Evolutionary conservation across 1,140 invertebrate species (phyloP).

Genomic region (Parapsyche elsis): DNA sequence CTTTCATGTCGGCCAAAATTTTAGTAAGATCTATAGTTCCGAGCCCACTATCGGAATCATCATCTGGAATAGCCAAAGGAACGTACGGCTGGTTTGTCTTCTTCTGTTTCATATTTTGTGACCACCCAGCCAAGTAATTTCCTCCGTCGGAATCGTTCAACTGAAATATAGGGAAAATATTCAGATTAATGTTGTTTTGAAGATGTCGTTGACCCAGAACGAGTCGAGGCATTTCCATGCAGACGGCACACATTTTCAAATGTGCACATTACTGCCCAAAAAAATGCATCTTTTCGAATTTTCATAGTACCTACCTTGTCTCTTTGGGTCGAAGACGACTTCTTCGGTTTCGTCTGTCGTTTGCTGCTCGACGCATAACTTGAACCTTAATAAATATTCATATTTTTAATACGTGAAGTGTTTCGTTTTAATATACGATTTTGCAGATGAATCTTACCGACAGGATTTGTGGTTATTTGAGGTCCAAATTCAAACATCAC

Average conservation of each 20-base stretch:
- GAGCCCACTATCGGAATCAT: background rate
- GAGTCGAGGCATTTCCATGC: background rate
- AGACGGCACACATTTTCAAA: background rate
- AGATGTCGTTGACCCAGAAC: constrained; percentile 4
- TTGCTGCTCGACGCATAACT: constrained; percentile 49
- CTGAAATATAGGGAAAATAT: constrained; percentile 35
- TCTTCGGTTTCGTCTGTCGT: constrained; percentile 35
- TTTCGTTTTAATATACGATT: background rate
- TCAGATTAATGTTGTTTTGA: constrained; percentile 8
- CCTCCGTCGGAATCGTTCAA: constrained; percentile 19
- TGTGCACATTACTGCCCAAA: background rate
- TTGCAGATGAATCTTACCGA: constrained; percentile 62
- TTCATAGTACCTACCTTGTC: constrained; percentile 23
- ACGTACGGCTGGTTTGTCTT: constrained; percentile 19
- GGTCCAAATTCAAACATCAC: constrained; percentile 81
- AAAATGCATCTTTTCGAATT: constrained; percentile 3
- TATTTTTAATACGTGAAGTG: background rate
- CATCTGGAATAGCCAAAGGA: constrained; percentile 46
- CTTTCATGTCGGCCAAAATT: constrained; percentile 18
- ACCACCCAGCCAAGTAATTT: constrained; percentile 47
- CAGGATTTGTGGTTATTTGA: constrained; percentile 74
- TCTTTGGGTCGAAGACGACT: background rate
- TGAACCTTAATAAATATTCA: constrained; percentile 35
- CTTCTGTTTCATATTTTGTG: constrained; percentile 45
- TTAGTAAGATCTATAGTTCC: constrained; percentile 16